These are phyloP conservation scores for Cydia strobilella DNA, from an alignment of 1,140 invertebrate species.

Conservation along the genomic window DNA sequence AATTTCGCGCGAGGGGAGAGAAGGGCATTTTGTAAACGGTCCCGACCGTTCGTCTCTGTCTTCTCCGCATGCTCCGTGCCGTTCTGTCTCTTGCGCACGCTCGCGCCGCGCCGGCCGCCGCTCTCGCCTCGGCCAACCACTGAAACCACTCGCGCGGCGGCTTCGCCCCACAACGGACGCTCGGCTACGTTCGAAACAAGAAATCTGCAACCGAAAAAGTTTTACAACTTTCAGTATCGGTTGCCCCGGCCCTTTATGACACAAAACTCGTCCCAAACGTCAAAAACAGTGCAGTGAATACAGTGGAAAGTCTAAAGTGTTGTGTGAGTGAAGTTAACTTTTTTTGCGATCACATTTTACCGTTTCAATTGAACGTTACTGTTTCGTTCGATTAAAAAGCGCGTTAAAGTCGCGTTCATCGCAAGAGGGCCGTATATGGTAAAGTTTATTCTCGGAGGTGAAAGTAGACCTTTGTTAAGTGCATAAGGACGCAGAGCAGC, in stretches of 20 bases:
- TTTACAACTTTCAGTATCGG: slow-evolving; percentile 59
- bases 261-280: slow-evolving; percentile 44
- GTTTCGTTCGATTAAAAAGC: slow-evolving; percentile 72
- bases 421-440: slow-evolving; percentile 71
- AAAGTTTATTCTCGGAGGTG: slow-evolving; percentile 70
- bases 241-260: slow-evolving; percentile 46
- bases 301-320: slow-evolving; percentile 50
- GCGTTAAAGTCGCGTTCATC: slow-evolving; percentile 65
- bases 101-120: slow-evolving; percentile 45
- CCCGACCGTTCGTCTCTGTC: slow-evolving; percentile 41
- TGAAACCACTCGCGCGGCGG: slow-evolving; percentile 66
- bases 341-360: slow-evolving; percentile 66
- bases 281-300: slow-evolving; percentile 53
- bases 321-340: slow-evolving; percentile 61
- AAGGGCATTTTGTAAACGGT: slow-evolving; percentile 47
- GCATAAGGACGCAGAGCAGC: slow-evolving; percentile 72
- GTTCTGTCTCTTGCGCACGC: slow-evolving; percentile 46
- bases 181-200: slow-evolving; percentile 40
- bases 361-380: slow-evolving; percentile 76
- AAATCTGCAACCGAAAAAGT: slow-evolving; percentile 65
- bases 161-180: slow-evolving; percentile 51
- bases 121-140: slow-evolving; percentile 48
- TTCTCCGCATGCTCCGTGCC: slow-evolving; percentile 35
- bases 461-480: slow-evolving; percentile 77
- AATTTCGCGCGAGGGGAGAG: slow-evolving; percentile 50